Evolutionary conservation across 2,888 invertebrate genomes (phyloP).

Genomic region (Perithous albicinctus): DNA sequence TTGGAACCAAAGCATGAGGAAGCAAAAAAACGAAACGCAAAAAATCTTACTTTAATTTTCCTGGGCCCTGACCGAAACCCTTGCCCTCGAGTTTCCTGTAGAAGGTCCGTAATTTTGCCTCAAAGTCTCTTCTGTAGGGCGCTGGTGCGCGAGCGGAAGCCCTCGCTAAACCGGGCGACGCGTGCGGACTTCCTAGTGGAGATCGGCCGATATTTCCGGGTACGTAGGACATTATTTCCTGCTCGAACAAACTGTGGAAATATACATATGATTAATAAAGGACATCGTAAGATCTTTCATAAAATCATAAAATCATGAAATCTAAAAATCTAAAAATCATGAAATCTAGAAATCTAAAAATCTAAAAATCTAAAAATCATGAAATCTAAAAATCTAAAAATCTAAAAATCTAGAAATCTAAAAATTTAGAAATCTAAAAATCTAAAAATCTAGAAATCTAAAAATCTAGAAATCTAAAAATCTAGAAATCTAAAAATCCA

Average conservation of each 20-base stretch:
- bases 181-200: slow-evolving; percentile 88
- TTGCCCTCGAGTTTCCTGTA: slow-evolving; percentile 98
- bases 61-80: slow-evolving; percentile 98
- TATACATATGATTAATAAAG: slow-evolving; percentile 5
- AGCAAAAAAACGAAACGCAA: too few species aligned
- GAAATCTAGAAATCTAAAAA: too few species aligned
- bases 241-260: slow-evolving; percentile 95
- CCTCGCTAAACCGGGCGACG: slow-evolving; percentile 93
- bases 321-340: too few species aligned
- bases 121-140: slow-evolving; percentile 96
- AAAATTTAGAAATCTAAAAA: too few species aligned
- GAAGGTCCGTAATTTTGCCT: slow-evolving; percentile 97
- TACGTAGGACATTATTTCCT: slow-evolving; percentile 99
- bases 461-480: too few species aligned
- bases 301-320: too few species aligned
- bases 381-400: too few species aligned
- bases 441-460: too few species aligned
- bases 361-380: too few species aligned
- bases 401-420: too few species aligned
- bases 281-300: not conserved
- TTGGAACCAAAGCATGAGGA: too few species aligned
- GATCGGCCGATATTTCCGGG: slow-evolving; percentile 87
- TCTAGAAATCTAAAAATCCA: too few species aligned
- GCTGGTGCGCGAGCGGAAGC: slow-evolving; percentile 93
- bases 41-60: slow-evolving; percentile 94